Percentiles rank a stretch among this genome's conserved stretches.
phyloP scores from a whole-genome alignment of 1,140 invertebrate genomes.

The Eciton burchellii region DNA sequence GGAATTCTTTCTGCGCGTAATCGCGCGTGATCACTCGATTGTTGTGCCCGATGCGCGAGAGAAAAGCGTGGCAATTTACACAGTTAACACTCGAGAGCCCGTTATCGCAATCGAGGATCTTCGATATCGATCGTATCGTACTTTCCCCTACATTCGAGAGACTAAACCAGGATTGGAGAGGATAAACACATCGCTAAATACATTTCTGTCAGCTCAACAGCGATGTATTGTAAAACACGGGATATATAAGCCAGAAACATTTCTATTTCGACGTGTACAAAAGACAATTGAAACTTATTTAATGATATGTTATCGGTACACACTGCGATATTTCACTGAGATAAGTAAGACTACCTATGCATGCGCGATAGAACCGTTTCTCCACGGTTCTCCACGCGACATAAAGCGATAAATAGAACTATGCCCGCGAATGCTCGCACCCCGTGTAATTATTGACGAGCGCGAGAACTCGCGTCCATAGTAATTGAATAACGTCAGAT shows the following conservation, averaged over 20 bases:
- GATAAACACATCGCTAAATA: not conserved
- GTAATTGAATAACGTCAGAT: constrained; percentile 38
- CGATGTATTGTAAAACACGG: not conserved
- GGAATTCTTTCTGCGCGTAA: not conserved
- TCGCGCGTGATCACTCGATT: not conserved
- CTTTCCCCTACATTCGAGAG: too few relatives aligned
- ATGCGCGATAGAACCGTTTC: constrained; percentile 25
- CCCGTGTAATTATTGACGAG: constrained; percentile 40
- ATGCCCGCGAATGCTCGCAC: not conserved
- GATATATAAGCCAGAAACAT: not conserved
- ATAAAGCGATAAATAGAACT: constrained; percentile 9
- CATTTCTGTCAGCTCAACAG: not conserved
- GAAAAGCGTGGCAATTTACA: not conserved
- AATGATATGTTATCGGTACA: constrained; percentile 39
- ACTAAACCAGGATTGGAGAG: too few relatives aligned
- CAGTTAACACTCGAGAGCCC: too few relatives aligned
- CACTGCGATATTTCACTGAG: constrained; percentile 2
- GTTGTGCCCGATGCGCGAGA: not conserved
- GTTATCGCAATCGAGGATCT: too few relatives aligned
- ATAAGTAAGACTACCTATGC: constrained; percentile 44
- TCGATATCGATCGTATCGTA: too few relatives aligned
- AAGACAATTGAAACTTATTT: constrained; percentile 34
- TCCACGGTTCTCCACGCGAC: constrained; percentile 4
- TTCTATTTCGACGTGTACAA: constrained; percentile 35
- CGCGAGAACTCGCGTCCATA: constrained; percentile 11